These are phyloP conservation scores for Megatriorchis doriae DNA, from an alignment of 2,113 vertebrate genomes.

Conservation along the genomic window DNA sequence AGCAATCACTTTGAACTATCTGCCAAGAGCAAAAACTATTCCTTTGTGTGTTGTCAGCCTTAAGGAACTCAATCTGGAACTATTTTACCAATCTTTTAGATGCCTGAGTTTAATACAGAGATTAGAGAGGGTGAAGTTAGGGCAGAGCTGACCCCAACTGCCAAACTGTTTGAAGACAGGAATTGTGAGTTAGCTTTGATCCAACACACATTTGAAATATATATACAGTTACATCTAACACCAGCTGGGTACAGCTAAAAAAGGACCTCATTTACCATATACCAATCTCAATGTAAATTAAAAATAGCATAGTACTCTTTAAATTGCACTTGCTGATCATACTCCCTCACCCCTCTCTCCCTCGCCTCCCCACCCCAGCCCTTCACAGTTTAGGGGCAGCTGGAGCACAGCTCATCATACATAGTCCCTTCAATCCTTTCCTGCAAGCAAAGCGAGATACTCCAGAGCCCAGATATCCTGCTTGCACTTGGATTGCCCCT, in stretches of 20 bases:
- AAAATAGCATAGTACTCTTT: neutral
- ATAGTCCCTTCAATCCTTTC: neutral
- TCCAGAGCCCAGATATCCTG: neutral
- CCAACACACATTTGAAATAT: neutral
- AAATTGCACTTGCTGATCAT: neutral
- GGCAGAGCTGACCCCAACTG: neutral
- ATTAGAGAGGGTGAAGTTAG: neutral
- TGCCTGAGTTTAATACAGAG: neutral
- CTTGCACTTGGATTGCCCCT: neutral
- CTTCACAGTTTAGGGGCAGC: neutral
- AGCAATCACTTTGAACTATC: neutral
- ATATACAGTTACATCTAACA: neutral
- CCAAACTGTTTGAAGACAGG: conserved; percentile 4
- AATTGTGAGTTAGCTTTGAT: conserved; percentile 19
- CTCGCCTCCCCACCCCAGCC: rapidly evolving
- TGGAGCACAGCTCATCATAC: neutral
- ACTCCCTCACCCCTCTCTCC: neutral
- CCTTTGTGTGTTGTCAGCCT: neutral
- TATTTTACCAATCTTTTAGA: neutral
- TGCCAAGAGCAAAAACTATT: neutral
- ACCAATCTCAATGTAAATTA: neutral
- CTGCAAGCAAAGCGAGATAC: rapidly evolving
- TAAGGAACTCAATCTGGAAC: conserved; percentile 34
- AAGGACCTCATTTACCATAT: neutral
- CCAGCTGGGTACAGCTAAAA: neutral